Evolutionary conservation across 2,113 vertebrate genomes (phyloP).

Genomic region (Turnix velox): DNA sequence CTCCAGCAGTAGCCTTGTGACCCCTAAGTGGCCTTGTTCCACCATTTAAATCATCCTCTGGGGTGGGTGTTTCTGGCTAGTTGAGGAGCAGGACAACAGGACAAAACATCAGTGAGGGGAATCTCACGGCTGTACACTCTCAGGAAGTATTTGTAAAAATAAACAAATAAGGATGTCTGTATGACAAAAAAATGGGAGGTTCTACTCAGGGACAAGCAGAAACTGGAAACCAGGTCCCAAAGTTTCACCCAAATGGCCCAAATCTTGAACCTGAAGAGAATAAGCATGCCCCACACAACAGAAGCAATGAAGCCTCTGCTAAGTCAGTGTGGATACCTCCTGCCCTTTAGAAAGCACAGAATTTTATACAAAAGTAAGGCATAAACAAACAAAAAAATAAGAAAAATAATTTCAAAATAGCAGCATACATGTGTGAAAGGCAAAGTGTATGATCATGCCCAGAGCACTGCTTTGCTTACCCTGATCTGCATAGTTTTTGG

Average conservation of each 20-base stretch:
- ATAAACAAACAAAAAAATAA: not conserved
- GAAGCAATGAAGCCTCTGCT: not conserved
- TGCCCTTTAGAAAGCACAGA: not conserved
- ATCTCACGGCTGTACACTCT: not conserved
- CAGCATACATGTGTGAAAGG: not conserved
- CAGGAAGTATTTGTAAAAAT: not conserved
- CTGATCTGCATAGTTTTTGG: constrained; percentile 94
- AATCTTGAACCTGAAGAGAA: not conserved
- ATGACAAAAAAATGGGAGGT: not conserved
- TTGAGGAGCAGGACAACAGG: not conserved
- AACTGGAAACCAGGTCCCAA: not conserved
- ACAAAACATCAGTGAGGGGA: not conserved
- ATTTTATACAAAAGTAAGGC: not conserved
- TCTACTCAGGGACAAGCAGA: not conserved
- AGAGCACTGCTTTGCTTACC: constrained; percentile 72
- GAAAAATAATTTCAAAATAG: not conserved
- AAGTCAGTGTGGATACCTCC: not conserved
- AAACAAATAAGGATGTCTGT: not conserved
- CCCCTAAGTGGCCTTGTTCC: not conserved
- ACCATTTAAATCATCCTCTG: not conserved
- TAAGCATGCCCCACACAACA: not conserved
- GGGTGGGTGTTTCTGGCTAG: not conserved
- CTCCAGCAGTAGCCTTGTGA: not conserved
- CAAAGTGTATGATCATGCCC: not conserved
- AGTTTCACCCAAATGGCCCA: not conserved